phyloP scores from a whole-genome alignment of 2,888 invertebrate genomes.

The Harmothoe impar region DNA sequence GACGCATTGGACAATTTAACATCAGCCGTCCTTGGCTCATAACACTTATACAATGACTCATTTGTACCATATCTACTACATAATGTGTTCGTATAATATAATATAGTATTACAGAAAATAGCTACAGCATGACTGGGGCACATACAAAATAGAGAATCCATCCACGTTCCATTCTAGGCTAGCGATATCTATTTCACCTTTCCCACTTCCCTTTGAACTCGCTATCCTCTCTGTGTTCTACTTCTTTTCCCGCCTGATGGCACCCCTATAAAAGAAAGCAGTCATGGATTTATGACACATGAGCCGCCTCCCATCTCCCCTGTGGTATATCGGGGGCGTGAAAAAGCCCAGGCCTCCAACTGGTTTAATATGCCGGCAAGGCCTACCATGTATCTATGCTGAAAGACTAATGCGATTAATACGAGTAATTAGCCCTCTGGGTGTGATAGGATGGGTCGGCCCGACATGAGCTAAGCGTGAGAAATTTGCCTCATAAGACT shows the following conservation, averaged over 20 bases:
- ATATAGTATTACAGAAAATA: too few species aligned
- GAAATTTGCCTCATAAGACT: conserved; percentile 39
- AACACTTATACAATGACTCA: too few species aligned
- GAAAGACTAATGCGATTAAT: conserved; percentile 52
- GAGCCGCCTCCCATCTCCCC: conserved; percentile 2
- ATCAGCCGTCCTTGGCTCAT: too few species aligned
- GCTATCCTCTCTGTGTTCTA: neutral
- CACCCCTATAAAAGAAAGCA: neutral
- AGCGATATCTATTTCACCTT: neutral
- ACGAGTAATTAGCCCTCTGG: conserved; percentile 44
- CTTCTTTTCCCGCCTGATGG: neutral
- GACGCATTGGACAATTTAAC: too few species aligned
- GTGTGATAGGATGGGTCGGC: conserved; percentile 36
- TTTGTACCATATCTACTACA: too few species aligned
- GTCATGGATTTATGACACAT: neutral
- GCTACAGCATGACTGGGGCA: neutral
- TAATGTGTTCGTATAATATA: too few species aligned
- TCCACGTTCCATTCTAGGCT: neutral
- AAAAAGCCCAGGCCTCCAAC: conserved; percentile 4
- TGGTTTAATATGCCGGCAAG: conserved; percentile 4
- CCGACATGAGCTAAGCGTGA: conserved; percentile 16
- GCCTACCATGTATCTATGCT: neutral
- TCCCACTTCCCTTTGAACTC: neutral
- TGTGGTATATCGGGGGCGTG: neutral
- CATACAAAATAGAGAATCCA: neutral